Percentiles rank a stretch among this genome's conserved stretches.
phyloP scores from a whole-genome alignment of 2,113 vertebrate species.

The Tragelaphus buxtoni region DNA sequence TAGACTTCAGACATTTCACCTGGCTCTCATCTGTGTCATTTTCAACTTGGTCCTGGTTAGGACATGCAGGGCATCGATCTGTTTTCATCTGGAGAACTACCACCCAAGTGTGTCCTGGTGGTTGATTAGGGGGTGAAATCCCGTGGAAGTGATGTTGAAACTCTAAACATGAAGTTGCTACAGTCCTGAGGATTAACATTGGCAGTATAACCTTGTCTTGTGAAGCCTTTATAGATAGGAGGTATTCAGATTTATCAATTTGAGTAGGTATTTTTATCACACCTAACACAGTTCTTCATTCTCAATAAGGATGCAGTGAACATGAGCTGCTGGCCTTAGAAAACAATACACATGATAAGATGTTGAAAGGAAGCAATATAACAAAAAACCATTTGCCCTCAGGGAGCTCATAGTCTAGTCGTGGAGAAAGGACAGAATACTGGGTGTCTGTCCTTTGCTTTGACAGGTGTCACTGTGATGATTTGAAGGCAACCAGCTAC shows the following conservation, averaged over 20 bases:
- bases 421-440: not conserved
- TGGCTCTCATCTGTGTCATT: accelerated
- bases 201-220: not conserved
- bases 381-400: not conserved
- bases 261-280: not conserved
- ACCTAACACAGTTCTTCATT: not conserved
- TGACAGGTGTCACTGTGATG: not conserved
- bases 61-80: not conserved
- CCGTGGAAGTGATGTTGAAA: too few relatives aligned
- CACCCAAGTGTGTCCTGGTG: not conserved
- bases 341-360: not conserved
- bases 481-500: not conserved
- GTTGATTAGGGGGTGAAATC: not conserved
- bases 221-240: not conserved
- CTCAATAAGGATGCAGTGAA: not conserved
- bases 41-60: not conserved
- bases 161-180: not conserved
- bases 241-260: not conserved
- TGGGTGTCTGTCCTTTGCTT: not conserved
- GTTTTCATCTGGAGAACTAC: not conserved
- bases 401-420: not conserved
- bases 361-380: not conserved
- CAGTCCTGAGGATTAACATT: not conserved
- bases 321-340: not conserved
- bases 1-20: not conserved